Conservation (phyloP, 2,113 vertebrate genomes). For the Aramus guarauna region DNA sequence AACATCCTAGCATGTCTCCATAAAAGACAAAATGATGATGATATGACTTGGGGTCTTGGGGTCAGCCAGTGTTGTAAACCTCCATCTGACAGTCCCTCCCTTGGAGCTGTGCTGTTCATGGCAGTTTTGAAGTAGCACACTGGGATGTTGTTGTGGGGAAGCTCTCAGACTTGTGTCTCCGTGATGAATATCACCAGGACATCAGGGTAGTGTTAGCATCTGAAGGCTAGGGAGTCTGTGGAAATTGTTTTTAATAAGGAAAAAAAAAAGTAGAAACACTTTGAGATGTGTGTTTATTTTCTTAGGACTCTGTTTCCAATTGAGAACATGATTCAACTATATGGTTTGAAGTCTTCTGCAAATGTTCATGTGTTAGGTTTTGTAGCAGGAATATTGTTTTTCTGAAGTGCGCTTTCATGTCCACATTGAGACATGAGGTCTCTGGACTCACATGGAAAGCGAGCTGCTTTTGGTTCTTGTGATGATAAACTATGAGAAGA, state of each 20-base stretch:
- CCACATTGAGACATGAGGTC: background rate
- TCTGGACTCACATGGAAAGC: accelerated
- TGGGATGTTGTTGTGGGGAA: background rate
- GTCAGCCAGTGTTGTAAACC: background rate
- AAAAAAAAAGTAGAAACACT: background rate
- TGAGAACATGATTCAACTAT: background rate
- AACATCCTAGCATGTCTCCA: background rate
- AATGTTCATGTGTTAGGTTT: background rate
- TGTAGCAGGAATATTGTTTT: background rate
- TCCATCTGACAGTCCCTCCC: background rate
- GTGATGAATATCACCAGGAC: background rate
- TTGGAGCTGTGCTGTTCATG: background rate
- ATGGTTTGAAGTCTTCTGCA: background rate
- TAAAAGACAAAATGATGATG: background rate
- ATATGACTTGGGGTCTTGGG: background rate
- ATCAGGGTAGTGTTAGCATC: background rate
- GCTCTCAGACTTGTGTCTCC: background rate
- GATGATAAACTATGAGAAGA: background rate
- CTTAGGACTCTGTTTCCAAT: background rate
- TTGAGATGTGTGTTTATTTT: background rate
- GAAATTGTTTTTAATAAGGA: background rate
- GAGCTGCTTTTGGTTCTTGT: background rate
- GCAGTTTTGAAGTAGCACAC: background rate
- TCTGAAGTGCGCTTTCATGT: background rate
- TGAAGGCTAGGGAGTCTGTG: background rate